A percentile compares a stretch with the other conserved stretches of the same genome.
phyloP scores from a whole-genome alignment of 2,888 invertebrate species.

The Agapetus fuscipes region DNA sequence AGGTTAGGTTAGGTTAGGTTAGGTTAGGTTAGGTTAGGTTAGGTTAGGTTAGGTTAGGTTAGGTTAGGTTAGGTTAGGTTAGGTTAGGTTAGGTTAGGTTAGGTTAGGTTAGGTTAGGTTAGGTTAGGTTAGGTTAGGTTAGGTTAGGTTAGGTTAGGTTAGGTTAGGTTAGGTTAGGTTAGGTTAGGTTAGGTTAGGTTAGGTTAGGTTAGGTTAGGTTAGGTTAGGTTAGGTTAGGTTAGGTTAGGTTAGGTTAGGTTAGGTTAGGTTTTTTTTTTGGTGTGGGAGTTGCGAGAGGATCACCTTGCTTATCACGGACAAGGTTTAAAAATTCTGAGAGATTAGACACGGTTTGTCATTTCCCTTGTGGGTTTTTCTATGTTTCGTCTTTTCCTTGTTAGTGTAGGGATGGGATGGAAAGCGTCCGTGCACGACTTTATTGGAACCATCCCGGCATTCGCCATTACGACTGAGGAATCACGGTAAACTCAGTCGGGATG shows the following conservation, averaged over 20 bases:
- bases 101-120: conserved; percentile 25
- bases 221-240: conserved; percentile 17
- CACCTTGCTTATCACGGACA: too few relatives aligned
- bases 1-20: conserved; percentile 23
- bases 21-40: conserved; percentile 24
- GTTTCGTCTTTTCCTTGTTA: too few relatives aligned
- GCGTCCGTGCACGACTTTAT: too few relatives aligned
- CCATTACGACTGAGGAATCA: too few relatives aligned
- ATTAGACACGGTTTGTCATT: too few relatives aligned
- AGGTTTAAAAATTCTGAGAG: too few relatives aligned
- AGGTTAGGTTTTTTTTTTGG: too few relatives aligned
- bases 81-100: conserved; percentile 23
- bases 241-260: conserved; percentile 23
- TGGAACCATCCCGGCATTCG: too few relatives aligned
- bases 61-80: conserved; percentile 23
- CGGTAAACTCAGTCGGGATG: too few relatives aligned
- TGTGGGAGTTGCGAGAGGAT: too few relatives aligned
- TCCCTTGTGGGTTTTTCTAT: too few relatives aligned
- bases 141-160: conserved; percentile 25
- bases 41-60: conserved; percentile 23
- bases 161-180: conserved; percentile 24
- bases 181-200: conserved; percentile 23
- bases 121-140: conserved; percentile 25
- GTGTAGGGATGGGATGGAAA: too few relatives aligned
- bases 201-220: conserved; percentile 23